phyloP scores from a whole-genome alignment of 2,888 invertebrate species.

The Drosophila seclusa region DNA sequence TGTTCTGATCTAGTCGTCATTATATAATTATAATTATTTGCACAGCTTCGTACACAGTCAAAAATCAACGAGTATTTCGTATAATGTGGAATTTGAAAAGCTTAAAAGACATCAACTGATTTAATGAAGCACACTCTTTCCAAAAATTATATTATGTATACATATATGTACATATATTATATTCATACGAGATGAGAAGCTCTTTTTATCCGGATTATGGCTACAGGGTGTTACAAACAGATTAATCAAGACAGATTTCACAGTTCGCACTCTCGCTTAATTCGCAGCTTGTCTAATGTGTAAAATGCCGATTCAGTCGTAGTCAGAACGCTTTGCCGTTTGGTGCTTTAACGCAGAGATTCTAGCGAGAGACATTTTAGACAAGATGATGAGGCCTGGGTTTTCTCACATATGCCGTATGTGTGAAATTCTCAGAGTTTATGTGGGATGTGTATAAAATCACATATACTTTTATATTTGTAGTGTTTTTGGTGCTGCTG shows the following conservation, averaged over 20 bases:
- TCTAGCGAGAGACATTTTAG: slow-evolving; percentile 1
- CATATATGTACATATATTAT: too few species aligned
- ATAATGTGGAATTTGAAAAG: background rate
- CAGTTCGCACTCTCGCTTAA: slow-evolving; percentile 24
- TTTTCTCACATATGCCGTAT: slow-evolving; percentile 42
- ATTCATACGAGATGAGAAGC: background rate
- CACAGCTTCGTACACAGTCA: background rate
- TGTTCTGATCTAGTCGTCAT: background rate
- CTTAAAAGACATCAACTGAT: background rate
- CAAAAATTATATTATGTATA: background rate
- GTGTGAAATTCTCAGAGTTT: slow-evolving; percentile 26
- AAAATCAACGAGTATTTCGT: background rate
- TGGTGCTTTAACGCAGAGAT: slow-evolving; percentile 10
- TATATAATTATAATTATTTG: background rate
- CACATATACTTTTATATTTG: background rate
- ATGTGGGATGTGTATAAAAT: background rate
- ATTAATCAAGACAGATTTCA: slow-evolving; percentile 40
- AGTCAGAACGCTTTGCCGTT: slow-evolving; percentile 30
- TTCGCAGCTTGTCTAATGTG: slow-evolving; percentile 37
- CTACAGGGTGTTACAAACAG: slow-evolving; percentile 28
- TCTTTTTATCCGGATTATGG: background rate
- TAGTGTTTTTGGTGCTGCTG: slow-evolving; percentile 43
- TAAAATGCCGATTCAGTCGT: slow-evolving; percentile 42
- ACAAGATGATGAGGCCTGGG: slow-evolving; percentile 33
- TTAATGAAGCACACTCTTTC: background rate